Base-by-base conservation (phyloP, 1,140 invertebrate species). In the Scaptomyza pallida region DNA sequence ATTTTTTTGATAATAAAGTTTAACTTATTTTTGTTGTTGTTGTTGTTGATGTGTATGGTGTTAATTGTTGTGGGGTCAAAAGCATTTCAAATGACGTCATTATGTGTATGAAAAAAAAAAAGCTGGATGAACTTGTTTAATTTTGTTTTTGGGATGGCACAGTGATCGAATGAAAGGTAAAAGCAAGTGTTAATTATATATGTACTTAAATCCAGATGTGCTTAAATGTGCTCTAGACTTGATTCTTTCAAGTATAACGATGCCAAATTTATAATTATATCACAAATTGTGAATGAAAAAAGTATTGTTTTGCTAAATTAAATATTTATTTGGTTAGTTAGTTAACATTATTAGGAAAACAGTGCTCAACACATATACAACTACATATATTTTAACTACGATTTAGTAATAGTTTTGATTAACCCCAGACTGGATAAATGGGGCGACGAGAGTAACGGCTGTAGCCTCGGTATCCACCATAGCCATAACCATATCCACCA, bases 61-160 rank as follows among this genome's bases (percentile, higher is more conserved):
- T 81, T 81, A 81, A 78, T 76, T 85, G 72, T 60, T 44, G 67
- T 73, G 68, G 76, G 80, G 80, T 85, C 80, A 85, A 85, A 79
- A 72, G 51, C 80, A 73, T 48, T 63, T n/a, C 8, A 30, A 57
- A 48, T 85, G 72, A 85, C 75, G 75, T 83, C 79, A 83, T 44
- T 15, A 9, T 3, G 13, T 47, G 23, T 37, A n/a, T n/a, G n/a
- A n/a, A n/a, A n/a, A n/a, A n/a, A n/a, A 45, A 44, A 21, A 69
- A 40, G 15, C 26, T 26, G 17, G 12, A 30, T 17, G 6, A 48
- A 63, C 17, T 57, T 17, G 70, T 61, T 70, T 30, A 2, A 9
- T 21, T 21, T 21, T 21, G 2, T 30, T 70, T 41, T 10, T n/a
- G 5, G 9, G 17, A 15, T 59, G 65, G 57, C 77, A 74, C 60